phyloP scores from a whole-genome alignment of 2,113 vertebrate genomes.

The Bos javanicus region DNA sequence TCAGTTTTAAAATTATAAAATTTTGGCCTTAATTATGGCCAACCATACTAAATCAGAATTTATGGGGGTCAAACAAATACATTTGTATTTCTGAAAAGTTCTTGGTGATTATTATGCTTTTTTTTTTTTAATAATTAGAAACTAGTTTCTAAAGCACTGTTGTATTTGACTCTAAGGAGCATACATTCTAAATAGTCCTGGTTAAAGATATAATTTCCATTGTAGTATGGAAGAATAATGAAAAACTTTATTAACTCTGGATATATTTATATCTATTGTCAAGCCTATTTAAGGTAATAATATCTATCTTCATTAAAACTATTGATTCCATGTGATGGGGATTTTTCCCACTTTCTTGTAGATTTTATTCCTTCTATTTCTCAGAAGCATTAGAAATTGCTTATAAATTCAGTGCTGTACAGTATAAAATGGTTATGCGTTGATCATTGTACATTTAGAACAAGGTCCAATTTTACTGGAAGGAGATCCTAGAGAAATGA shows the following conservation, averaged over 20 bases:
- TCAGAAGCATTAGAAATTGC: background rate
- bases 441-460: background rate
- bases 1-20: conserved; percentile 20
- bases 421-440: background rate
- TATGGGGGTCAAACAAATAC: background rate
- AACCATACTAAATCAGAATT: background rate
- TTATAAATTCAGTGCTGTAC: background rate
- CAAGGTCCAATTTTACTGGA: conserved; percentile 8
- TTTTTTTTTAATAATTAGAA: background rate
- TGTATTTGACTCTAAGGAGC: background rate
- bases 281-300: background rate
- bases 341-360: background rate
- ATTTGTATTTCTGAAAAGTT: background rate
- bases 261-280: background rate
- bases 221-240: background rate
- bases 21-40: background rate
- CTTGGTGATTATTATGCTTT: background rate
- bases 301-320: conserved; percentile 5
- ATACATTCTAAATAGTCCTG: background rate
- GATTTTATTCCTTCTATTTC: conserved; percentile 35
- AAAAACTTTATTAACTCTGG: conserved; percentile 14
- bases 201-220: background rate
- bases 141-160: background rate
- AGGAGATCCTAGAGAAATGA: background rate
- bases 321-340: background rate